A percentile compares a stretch with the other conserved stretches of the same genome.
Evolutionary conservation across 2,113 vertebrate species (phyloP).

Genomic region (Gambusia affinis): DNA sequence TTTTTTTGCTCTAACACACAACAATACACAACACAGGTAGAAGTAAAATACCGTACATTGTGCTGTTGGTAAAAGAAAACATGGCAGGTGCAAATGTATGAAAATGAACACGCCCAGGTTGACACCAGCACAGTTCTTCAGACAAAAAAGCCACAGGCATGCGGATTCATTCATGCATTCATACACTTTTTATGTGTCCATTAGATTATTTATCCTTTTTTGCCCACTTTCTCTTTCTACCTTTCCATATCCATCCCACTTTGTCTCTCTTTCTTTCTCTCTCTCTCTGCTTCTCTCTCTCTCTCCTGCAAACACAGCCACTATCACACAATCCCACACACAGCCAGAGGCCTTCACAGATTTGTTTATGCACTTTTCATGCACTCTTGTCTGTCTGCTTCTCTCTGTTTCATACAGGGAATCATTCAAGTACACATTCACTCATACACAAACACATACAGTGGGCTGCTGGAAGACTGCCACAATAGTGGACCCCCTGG

Average conservation of each 20-base stretch:
- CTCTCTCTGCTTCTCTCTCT: constrained; percentile 5
- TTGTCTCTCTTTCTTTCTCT: constrained; percentile 18
- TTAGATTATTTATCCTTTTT: constrained; percentile 59
- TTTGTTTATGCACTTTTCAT: constrained; percentile 66
- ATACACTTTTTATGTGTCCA: constrained; percentile 61
- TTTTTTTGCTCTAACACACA: background rate
- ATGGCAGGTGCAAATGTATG: constrained; percentile 20
- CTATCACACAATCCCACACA: constrained; percentile 22
- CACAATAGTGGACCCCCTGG: constrained; percentile 53
- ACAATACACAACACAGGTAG: background rate
- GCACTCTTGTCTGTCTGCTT: constrained; percentile 58
- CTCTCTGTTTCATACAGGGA: constrained; percentile 60
- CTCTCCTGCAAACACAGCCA: constrained; percentile 15
- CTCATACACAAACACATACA: constrained; percentile 9
- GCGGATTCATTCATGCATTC: constrained; percentile 68
- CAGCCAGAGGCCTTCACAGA: constrained; percentile 56
- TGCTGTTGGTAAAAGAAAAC: constrained; percentile 36
- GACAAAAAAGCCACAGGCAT: constrained; percentile 53
- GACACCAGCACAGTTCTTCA: constrained; percentile 45
- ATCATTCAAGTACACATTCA: constrained; percentile 10
- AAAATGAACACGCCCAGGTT: constrained; percentile 52
- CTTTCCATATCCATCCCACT: constrained; percentile 13
- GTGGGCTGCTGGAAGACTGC: constrained; percentile 53
- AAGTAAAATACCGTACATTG: constrained; percentile 35
- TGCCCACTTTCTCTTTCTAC: constrained; percentile 32